phyloP scores from a whole-genome alignment of 2,888 invertebrate species.

The Cryptus armator region DNA sequence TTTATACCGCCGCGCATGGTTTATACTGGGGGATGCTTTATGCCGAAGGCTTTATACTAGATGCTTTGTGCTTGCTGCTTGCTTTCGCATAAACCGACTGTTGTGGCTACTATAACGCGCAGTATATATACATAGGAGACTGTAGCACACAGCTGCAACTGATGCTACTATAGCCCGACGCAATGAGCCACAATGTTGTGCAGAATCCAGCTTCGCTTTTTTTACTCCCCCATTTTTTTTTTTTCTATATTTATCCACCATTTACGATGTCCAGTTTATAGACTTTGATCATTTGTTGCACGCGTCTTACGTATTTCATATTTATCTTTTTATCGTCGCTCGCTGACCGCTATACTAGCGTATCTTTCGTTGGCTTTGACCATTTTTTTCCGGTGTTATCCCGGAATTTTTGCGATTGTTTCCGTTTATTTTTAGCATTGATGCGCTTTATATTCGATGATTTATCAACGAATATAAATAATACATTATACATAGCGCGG shows the following conservation, averaged over 20 bases:
- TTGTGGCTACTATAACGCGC: constrained; percentile 32
- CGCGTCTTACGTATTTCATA: not conserved
- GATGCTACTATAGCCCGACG: not conserved
- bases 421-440: too few species aligned
- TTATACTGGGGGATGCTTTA: constrained; percentile 54
- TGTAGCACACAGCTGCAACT: not conserved
- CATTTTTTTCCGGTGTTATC: too few species aligned
- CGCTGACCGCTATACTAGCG: not conserved
- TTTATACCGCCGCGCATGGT: constrained; percentile 36
- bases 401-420: too few species aligned
- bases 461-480: too few species aligned
- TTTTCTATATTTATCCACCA: not conserved
- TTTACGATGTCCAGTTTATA: not conserved
- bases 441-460: too few species aligned
- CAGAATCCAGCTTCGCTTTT: not conserved
- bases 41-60: constrained; percentile 53
- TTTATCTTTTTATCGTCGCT: not conserved
- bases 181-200: constrained; percentile 2
- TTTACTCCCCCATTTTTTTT: not conserved
- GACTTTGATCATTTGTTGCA: not conserved
- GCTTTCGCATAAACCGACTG: constrained; percentile 57
- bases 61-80: constrained; percentile 57
- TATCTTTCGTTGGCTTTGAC: too few species aligned
- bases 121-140: not conserved
- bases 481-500: too few species aligned